These are phyloP conservation scores for Dipus sagitta DNA, from an alignment of 2,797 vertebrate genomes.

Conservation along the genomic window DNA sequence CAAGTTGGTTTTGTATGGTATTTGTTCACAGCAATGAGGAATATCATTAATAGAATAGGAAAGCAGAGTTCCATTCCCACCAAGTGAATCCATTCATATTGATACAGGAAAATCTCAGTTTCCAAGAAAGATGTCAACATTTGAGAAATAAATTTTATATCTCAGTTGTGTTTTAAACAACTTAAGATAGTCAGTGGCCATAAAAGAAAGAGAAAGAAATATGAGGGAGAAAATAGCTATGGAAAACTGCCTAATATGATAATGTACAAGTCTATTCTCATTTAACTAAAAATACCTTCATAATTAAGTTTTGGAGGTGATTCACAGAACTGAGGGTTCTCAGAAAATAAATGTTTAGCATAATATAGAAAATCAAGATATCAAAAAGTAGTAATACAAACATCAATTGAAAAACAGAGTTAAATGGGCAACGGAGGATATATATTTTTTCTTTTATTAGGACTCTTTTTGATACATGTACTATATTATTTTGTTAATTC, in stretches of 20 bases:
- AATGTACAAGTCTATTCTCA: not conserved
- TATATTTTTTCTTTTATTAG: not conserved
- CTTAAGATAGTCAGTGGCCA: not conserved
- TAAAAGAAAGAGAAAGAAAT: not conserved
- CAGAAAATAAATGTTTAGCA: not conserved
- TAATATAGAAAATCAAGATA: not conserved
- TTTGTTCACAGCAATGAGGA: too few relatives aligned
- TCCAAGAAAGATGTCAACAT: not conserved
- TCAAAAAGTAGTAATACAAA: not conserved
- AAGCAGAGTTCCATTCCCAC: not conserved
- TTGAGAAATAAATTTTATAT: not conserved
- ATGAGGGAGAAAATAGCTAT: not conserved
- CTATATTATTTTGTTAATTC: conserved; percentile 9
- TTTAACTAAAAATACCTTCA: not conserved
- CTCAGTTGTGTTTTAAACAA: not conserved
- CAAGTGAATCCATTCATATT: not conserved
- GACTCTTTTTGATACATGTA: not conserved
- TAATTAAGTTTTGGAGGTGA: conserved; percentile 26
- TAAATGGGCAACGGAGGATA: not conserved
- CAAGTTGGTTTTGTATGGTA: not conserved
- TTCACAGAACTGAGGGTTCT: not conserved
- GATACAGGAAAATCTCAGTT: not conserved
- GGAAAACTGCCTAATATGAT: not conserved
- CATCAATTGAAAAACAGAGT: not conserved
- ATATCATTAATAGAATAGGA: not conserved